A percentile compares a stretch with the other conserved stretches of the same genome.
phyloP scores from a whole-genome alignment of 2,797 vertebrate species.

The Acanthurus leucopareius region DNA sequence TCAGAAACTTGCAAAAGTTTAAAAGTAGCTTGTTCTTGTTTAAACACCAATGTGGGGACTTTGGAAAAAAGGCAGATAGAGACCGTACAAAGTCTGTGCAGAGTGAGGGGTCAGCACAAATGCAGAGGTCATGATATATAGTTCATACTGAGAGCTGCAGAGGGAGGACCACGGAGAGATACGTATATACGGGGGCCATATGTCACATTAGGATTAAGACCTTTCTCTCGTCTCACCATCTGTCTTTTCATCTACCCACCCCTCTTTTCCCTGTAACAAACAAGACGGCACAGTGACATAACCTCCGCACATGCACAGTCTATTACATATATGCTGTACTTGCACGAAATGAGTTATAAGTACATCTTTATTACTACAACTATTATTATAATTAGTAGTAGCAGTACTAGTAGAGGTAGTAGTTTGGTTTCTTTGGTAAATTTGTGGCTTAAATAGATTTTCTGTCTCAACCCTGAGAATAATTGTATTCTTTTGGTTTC shows the following conservation, averaged over 20 bases:
- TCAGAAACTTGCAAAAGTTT: background rate
- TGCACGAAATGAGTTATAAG: background rate
- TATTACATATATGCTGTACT: background rate
- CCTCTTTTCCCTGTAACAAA: conserved; percentile 15
- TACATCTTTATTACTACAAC: background rate
- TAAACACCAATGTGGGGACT: background rate
- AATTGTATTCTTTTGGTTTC: background rate
- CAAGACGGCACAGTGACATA: conserved; percentile 32
- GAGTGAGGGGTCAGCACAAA: conserved; percentile 8
- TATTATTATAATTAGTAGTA: too few relatives aligned
- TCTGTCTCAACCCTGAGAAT: background rate
- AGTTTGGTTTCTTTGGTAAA: background rate
- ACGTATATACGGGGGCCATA: conserved; percentile 36
- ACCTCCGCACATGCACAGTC: conserved; percentile 15
- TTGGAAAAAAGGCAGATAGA: background rate
- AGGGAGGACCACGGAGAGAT: background rate
- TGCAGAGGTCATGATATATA: background rate
- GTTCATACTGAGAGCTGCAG: background rate
- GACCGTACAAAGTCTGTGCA: background rate
- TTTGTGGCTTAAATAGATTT: background rate
- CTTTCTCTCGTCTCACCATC: conserved; percentile 62
- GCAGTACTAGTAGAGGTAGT: background rate
- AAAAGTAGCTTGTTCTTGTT: background rate
- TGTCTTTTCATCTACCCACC: conserved; percentile 52
- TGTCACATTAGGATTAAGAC: conserved; percentile 67